phyloP scores from a whole-genome alignment of 2,113 vertebrate genomes.

The Oostethus manadensis region DNA sequence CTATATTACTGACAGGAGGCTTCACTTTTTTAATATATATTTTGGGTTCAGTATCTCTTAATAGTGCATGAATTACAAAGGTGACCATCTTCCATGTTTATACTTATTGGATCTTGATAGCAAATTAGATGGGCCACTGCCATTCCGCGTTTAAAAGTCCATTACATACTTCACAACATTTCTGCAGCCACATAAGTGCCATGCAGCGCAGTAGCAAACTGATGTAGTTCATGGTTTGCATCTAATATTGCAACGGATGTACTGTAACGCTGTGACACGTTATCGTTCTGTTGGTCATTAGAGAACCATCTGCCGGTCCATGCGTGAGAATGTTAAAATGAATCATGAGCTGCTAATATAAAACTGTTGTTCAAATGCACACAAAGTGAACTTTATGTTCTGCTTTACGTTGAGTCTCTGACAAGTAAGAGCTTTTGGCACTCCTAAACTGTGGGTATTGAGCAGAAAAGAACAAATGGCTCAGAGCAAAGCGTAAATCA shows the following conservation, averaged over 20 bases:
- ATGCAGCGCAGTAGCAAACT: slow-evolving; percentile 17
- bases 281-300: slow-evolving; percentile 32
- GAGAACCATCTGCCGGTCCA: slow-evolving; percentile 34
- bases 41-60: too few species aligned
- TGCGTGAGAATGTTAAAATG: background rate
- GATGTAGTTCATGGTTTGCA: slow-evolving; percentile 19
- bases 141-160: background rate
- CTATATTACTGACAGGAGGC: too few species aligned
- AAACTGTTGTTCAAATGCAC: slow-evolving; percentile 8
- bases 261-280: slow-evolving; percentile 22
- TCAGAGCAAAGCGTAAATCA: slow-evolving; percentile 3
- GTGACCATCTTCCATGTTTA: too few species aligned
- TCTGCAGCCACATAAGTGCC: slow-evolving; percentile 10
- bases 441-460: slow-evolving; percentile 19
- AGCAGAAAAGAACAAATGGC: background rate
- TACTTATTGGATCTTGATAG: too few species aligned
- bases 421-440: background rate
- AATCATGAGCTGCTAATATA: slow-evolving; percentile 11
- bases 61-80: too few species aligned
- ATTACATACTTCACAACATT: background rate
- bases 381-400: slow-evolving; percentile 1
- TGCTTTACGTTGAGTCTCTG: background rate
- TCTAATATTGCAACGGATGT: slow-evolving; percentile 25
- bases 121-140: background rate
- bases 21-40: too few species aligned